Base-by-base conservation (phyloP, 2,113 vertebrate genomes). In the Myocastor coypus region DNA sequence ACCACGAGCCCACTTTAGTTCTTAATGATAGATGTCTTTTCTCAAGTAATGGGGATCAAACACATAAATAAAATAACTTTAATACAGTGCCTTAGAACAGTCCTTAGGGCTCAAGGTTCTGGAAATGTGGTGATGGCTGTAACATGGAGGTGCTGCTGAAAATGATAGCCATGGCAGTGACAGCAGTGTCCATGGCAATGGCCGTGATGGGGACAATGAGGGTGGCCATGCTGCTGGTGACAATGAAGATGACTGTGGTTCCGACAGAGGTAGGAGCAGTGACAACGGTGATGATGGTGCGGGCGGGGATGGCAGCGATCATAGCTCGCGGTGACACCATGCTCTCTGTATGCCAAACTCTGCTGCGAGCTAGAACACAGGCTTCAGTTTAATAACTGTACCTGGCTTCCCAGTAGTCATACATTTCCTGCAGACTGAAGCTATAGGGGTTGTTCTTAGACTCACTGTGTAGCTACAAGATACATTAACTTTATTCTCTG, bases 11-110 rank as follows among this genome's bases (percentile, higher is more conserved):
- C 16, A 86, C 34, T 55, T 92, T 68, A 80, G 11, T 92, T 73
- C 40, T 80, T 89, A 87, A 7, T 5, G 7, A 83, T 20, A 73
- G 73, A 87, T 57, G 75, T 71, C 82, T 93, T 80, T 77, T 96
- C 75, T 78, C 46, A 87, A 9, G 82, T 86, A 89, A 71, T 50
- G 77, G n/a, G 66, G 52, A 83, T 2, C 30, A 6, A 95, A 83
- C 22, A 87, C 7, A 83, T 57, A 77, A 46, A 59, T 57, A 92
- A 82, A 85, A 85, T 55, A 42, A 84, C 77, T 92, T 75, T 78
- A 73, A 19, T 40, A 37, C 5, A 30, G 13, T 64, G 30, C 11
- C 4, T 89, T 66, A 34, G 40, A 83, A n/a, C 3, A 50, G 80
- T 20, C 19, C 77, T 55, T 69, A 64, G 40, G 40, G 5, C 80